Conservation (phyloP, 2,888 invertebrate species). For the Gymnosoma rotundatum region DNA sequence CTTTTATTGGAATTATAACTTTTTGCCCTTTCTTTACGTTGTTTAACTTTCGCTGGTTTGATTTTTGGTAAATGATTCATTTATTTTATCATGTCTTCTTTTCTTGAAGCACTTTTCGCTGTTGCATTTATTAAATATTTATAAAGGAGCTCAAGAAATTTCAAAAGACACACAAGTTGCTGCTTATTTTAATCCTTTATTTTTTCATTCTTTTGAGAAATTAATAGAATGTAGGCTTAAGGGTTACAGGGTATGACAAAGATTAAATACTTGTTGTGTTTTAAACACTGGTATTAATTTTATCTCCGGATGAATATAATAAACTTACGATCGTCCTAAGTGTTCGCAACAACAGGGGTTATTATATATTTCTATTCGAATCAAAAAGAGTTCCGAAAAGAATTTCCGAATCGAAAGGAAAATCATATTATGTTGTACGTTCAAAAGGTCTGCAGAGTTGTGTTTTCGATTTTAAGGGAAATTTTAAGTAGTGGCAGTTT, state of each 20-base stretch:
- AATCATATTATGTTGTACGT: no score
- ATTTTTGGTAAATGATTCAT: conserved; percentile 62
- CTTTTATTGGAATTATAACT: conserved; percentile 40
- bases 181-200: conserved; percentile 57
- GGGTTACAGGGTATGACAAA: background rate
- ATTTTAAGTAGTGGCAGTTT: no score
- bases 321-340: no score
- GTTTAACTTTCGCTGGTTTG: conserved; percentile 47
- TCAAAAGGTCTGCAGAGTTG: no score
- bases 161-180: conserved; percentile 26
- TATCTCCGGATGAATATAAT: no score
- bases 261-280: no score
- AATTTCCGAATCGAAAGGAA: no score
- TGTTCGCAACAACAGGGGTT: no score
- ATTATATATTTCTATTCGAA: no score
- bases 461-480: no score
- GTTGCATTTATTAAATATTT: conserved; percentile 63
- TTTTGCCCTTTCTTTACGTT: conserved; percentile 37
- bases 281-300: no score
- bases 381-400: no score
- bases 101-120: conserved; percentile 36
- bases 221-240: conserved; percentile 18
- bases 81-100: conserved; percentile 38
- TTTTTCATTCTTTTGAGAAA: background rate
- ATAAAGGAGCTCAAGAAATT: conserved; percentile 56